These are phyloP conservation scores for Helicoverpa zea DNA, from an alignment of 1,140 invertebrate genomes.

Conservation along the genomic window DNA sequence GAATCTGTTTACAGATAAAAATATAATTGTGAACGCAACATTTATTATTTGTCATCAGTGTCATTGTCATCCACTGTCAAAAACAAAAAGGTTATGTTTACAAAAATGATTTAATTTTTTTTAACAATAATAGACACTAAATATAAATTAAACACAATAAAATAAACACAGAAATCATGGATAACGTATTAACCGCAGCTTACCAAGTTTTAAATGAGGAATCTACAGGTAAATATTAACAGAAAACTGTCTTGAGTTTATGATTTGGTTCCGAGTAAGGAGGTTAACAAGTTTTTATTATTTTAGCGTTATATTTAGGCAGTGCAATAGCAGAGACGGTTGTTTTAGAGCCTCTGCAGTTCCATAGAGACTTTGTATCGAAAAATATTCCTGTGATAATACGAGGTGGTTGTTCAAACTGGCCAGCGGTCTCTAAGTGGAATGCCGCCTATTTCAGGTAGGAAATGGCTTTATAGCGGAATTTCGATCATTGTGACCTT, in stretches of 20 bases:
- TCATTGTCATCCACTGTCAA: neutral
- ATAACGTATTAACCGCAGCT: conserved; percentile 60
- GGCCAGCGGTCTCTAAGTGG: conserved; percentile 90
- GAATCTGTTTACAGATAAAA: too few species aligned
- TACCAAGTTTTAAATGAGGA: conserved; percentile 70
- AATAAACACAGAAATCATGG: conserved; percentile 42
- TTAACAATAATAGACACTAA: neutral
- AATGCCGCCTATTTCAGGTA: conserved; percentile 88
- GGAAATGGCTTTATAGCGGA: neutral
- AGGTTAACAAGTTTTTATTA: conserved; percentile 37
- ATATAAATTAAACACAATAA: neutral
- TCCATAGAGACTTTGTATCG: conserved; percentile 90
- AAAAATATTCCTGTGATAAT: conserved; percentile 90
- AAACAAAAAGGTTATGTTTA: conserved; percentile 41
- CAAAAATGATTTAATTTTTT: neutral
- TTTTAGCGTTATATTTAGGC: conserved; percentile 79
- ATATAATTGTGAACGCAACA: neutral
- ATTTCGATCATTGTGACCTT: too few species aligned
- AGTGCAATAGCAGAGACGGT: conserved; percentile 65
- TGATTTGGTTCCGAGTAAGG: neutral
- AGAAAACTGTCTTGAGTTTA: neutral
- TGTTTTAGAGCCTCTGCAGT: conserved; percentile 83
- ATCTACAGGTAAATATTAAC: conserved; percentile 65
- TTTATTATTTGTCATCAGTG: neutral
- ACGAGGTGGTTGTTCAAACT: conserved; percentile 86